These are phyloP conservation scores for Leptothorax acervorum DNA, from an alignment of 2,888 invertebrate species.

Conservation along the genomic window DNA sequence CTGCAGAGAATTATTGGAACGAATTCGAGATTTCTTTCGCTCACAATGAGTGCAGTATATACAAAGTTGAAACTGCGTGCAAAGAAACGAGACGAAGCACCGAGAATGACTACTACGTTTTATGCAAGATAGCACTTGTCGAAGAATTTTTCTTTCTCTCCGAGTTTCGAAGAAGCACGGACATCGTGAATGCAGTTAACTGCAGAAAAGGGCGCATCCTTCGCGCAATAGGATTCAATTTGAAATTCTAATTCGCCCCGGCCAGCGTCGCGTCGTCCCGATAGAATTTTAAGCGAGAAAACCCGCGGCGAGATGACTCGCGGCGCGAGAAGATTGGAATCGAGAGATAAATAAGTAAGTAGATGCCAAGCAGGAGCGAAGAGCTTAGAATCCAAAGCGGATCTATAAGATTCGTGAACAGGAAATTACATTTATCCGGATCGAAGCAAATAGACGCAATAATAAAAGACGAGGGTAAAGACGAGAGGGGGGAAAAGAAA, in stretches of 20 bases:
- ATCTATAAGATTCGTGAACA: constrained; percentile 31
- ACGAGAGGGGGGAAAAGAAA: neutral
- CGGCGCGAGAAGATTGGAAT: constrained; percentile 31
- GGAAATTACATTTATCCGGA: constrained; percentile 27
- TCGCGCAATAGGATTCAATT: constrained; percentile 46
- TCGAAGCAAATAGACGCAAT: neutral
- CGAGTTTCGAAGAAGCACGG: constrained; percentile 16
- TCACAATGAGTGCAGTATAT: neutral
- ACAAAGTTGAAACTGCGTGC: constrained; percentile 33
- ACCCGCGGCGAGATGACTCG: constrained; percentile 43
- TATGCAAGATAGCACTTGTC: constrained; percentile 38
- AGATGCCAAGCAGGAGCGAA: constrained; percentile 1
- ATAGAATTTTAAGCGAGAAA: constrained; percentile 55
- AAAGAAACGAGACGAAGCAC: constrained; percentile 20
- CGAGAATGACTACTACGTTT: constrained; percentile 23
- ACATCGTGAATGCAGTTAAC: constrained; percentile 45
- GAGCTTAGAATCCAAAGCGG: constrained; percentile 22
- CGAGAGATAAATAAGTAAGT: constrained; percentile 47
- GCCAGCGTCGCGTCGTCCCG: neutral
- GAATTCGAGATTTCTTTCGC: constrained; percentile 9
- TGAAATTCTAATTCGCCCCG: constrained; percentile 46
- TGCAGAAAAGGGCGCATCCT: constrained; percentile 50
- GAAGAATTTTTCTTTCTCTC: constrained; percentile 11
- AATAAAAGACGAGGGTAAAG: neutral
- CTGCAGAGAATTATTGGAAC: neutral